Percentiles rank a stretch among this genome's conserved stretches.
Conservation (phyloP, 2,113 vertebrate genomes). For the Cyanistes caeruleus region DNA sequence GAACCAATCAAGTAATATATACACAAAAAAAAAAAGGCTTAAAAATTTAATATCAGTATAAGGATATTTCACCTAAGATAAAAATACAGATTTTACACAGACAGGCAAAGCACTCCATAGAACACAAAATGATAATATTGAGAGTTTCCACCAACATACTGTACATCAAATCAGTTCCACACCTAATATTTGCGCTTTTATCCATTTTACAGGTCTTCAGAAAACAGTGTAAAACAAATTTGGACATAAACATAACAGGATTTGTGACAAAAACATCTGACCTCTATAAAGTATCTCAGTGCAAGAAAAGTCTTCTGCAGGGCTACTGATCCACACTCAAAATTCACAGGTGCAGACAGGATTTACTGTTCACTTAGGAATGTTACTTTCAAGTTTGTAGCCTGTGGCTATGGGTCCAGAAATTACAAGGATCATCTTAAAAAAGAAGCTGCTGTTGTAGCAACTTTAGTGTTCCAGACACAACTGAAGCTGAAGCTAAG, state of each 20-base stretch:
- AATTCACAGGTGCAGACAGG: background rate
- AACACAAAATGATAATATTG: accelerated
- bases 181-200: background rate
- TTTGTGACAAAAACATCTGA: background rate
- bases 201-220: background rate
- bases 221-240: background rate
- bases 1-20: background rate
- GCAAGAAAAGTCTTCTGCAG: background rate
- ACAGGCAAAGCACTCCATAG: background rate
- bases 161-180: background rate
- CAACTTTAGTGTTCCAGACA: background rate
- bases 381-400: background rate
- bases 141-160: background rate
- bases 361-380: background rate
- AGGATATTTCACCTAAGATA: background rate
- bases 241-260: background rate
- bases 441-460: background rate
- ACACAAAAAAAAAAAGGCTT: background rate
- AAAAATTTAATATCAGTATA: background rate
- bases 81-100: background rate
- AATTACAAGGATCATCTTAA: background rate
- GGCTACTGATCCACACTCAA: background rate
- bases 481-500: background rate
- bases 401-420: background rate
- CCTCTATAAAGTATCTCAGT: background rate